These are phyloP conservation scores for Lacerta bilineata DNA, from an alignment of 2,797 vertebrate genomes.

Conservation along the genomic window DNA sequence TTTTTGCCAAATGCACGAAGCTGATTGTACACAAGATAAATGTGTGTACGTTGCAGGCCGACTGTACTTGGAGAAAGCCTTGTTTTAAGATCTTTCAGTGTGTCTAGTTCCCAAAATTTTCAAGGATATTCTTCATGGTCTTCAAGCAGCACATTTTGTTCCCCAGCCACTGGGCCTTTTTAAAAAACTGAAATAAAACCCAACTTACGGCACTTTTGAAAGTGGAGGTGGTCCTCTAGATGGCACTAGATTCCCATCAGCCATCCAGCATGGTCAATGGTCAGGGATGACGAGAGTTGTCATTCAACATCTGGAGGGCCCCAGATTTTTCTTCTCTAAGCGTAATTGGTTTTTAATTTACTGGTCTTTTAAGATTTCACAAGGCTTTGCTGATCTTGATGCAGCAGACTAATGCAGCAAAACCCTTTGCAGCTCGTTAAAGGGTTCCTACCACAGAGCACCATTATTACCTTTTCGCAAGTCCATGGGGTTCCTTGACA, in stretches of 20 bases:
- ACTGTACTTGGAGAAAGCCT: neutral
- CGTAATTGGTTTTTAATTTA: too few species aligned
- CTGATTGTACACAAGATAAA: too few species aligned
- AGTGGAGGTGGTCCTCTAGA: neutral
- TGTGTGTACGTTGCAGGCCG: too few species aligned
- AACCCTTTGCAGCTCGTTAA: neutral
- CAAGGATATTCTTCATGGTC: neutral
- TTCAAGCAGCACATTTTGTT: neutral
- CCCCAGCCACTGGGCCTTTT: too few species aligned
- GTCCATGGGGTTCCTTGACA: neutral
- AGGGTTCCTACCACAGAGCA: neutral
- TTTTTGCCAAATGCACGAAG: too few species aligned
- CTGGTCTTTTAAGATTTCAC: neutral
- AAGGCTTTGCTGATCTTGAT: neutral
- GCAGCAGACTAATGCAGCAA: neutral
- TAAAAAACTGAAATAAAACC: neutral
- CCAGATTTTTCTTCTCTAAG: too few species aligned
- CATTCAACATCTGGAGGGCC: too few species aligned
- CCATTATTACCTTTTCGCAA: neutral
- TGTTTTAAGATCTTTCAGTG: neutral
- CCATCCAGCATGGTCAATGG: too few species aligned
- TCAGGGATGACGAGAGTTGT: too few species aligned
- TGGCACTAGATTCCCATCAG: neutral
- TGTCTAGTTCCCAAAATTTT: neutral
- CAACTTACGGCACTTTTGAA: neutral